Conservation (phyloP, 2,888 invertebrate species). For the Schizotus pectinicornis region DNA sequence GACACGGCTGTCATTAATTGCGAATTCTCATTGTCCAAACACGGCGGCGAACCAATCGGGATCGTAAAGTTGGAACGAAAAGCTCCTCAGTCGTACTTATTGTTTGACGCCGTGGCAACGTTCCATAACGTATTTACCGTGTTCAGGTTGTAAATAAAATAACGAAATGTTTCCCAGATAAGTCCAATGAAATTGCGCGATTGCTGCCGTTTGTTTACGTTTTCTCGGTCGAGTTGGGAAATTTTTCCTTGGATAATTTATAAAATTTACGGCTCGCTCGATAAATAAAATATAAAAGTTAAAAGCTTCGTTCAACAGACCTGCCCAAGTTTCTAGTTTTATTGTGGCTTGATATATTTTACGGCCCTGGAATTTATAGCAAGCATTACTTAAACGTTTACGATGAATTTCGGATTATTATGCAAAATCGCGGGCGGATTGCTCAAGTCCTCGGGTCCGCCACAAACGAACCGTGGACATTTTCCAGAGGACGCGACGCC, state of each 20-base stretch:
- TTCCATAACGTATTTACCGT: no score
- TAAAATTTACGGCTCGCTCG: constrained; percentile 13
- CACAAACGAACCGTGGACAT: no score
- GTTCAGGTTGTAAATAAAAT: no score
- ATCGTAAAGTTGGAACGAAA: background rate
- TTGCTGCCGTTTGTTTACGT: constrained; percentile 10
- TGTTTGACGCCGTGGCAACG: no score
- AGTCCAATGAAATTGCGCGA: constrained; percentile 12
- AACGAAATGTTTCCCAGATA: background rate
- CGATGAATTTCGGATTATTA: constrained; percentile 2
- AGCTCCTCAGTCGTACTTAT: no score
- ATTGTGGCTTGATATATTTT: constrained; percentile 24
- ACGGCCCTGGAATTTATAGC: constrained; percentile 14
- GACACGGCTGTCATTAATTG: constrained; percentile 21
- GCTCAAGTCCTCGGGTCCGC: no score
- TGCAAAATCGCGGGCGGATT: background rate
- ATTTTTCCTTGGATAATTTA: constrained; percentile 11
- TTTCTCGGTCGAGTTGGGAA: constrained; percentile 6
- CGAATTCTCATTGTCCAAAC: constrained; percentile 27
- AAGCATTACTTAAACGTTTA: constrained; percentile 18
- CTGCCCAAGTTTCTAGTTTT: constrained; percentile 21
- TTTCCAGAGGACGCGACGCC: no score
- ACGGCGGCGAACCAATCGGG: constrained; percentile 2
- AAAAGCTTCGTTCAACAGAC: constrained; percentile 18
- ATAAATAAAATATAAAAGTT: constrained; percentile 19